These are phyloP conservation scores for Acanthosoma haemorrhoidale DNA, from an alignment of 2,888 invertebrate genomes.

Conservation along the genomic window DNA sequence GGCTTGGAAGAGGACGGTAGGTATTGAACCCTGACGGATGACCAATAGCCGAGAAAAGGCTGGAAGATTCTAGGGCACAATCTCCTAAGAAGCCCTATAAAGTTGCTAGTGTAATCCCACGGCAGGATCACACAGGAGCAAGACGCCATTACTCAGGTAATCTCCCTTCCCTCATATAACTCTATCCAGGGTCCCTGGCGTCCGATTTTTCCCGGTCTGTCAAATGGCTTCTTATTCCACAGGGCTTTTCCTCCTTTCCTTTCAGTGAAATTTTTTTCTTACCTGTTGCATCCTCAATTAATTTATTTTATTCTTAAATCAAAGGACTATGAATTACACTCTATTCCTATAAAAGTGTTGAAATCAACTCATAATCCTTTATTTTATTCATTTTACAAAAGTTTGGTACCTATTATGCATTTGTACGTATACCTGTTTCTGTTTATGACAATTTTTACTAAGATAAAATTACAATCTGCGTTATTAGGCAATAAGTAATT, in stretches of 20 bases:
- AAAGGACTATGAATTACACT: too few relatives aligned
- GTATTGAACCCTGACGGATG: too few relatives aligned
- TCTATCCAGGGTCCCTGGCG: neutral
- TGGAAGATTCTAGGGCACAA: neutral
- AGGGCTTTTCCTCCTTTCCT: neutral
- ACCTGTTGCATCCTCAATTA: neutral
- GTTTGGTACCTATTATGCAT: too few relatives aligned
- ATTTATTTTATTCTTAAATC: neutral
- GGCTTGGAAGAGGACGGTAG: too few relatives aligned
- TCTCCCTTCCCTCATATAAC: neutral
- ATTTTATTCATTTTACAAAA: too few relatives aligned
- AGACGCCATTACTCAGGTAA: neutral
- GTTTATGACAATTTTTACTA: too few relatives aligned
- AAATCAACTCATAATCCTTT: too few relatives aligned
- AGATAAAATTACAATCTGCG: too few relatives aligned
- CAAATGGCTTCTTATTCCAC: neutral
- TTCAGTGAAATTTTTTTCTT: neutral
- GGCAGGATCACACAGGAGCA: neutral
- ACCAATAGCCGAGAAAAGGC: too few relatives aligned
- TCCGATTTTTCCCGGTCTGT: neutral
- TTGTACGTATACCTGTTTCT: too few relatives aligned
- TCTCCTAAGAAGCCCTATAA: neutral
- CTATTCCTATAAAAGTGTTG: too few relatives aligned
- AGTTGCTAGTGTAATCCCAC: neutral
- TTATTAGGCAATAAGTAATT: too few relatives aligned